A percentile compares a stretch with the other conserved stretches of the same genome.
Evolutionary conservation across 2,888 invertebrate species (phyloP).

Genomic region (Eristalis pertinax): DNA sequence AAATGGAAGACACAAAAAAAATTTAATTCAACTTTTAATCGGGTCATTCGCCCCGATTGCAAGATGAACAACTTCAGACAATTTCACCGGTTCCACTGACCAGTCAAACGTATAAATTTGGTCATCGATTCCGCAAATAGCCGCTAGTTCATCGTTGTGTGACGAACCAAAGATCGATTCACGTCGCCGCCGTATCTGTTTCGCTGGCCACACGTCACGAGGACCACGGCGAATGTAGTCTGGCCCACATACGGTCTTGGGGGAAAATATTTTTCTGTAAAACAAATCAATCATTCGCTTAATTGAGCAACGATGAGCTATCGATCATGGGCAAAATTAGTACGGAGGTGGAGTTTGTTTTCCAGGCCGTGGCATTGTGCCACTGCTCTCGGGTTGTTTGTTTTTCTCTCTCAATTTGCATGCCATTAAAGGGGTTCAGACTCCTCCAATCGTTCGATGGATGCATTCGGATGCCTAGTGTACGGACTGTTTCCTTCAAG

Average conservation of each 20-base stretch:
- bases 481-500: too few species aligned
- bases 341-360: neutral
- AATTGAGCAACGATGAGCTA: neutral
- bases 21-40: neutral
- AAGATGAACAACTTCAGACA: neutral
- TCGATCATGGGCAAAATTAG: neutral
- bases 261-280: neutral
- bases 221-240: neutral
- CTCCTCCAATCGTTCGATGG: too few species aligned
- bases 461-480: too few species aligned
- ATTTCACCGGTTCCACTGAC: neutral
- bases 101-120: neutral
- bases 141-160: neutral
- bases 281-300: neutral
- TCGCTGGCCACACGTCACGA: neutral
- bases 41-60: neutral
- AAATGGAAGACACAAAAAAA: too few species aligned
- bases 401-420: neutral
- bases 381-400: too few species aligned
- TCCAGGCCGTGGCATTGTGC: neutral
- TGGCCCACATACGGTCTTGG: neutral
- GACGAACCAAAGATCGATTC: neutral
- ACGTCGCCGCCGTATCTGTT: neutral
- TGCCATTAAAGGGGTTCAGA: too few species aligned
- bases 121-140: neutral